A percentile compares a stretch with the other conserved stretches of the same genome.
Evolutionary conservation across 1,140 invertebrate genomes (phyloP).

Genomic region (Diploscapter pachys): DNA sequence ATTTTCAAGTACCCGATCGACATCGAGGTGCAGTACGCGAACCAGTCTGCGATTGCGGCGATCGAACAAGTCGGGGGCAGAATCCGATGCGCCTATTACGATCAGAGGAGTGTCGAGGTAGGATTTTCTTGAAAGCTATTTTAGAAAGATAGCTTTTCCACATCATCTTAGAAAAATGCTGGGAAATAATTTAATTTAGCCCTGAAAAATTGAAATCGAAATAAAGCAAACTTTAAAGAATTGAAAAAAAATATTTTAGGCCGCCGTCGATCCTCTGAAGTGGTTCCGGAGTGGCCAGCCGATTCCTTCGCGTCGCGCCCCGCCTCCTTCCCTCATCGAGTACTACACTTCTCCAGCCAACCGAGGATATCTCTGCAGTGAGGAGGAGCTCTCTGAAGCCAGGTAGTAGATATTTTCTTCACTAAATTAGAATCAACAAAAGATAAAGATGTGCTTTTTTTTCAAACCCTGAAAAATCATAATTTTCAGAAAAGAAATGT

Average conservation of each 20-base stretch:
- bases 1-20: constrained; percentile 84
- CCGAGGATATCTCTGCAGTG: constrained; percentile 43
- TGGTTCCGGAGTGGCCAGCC: constrained; percentile 83
- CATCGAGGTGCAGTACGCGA: constrained; percentile 94
- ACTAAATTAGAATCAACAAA: constrained; percentile 27
- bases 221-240: neutral
- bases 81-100: constrained; percentile 91
- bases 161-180: neutral
- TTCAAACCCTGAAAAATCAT: constrained; percentile 28
- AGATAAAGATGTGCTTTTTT: constrained; percentile 45
- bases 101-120: constrained; percentile 70
- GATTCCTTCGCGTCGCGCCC: constrained; percentile 84
- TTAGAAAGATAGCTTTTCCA: neutral
- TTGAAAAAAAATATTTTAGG: constrained; percentile 38
- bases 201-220: neutral
- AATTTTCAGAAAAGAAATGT: constrained; percentile 68
- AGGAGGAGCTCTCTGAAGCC: neutral
- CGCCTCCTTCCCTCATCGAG: constrained; percentile 80
- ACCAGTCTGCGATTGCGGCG: constrained; percentile 86
- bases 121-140: neutral
- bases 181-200: neutral
- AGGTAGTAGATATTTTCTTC: neutral
- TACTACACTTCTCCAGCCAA: constrained; percentile 72
- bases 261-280: constrained; percentile 72
- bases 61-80: constrained; percentile 88